A percentile compares a stretch with the other conserved stretches of the same genome.
Conservation (phyloP, 64 coral and sea anemone genomes). For the Porites australiensis region DNA sequence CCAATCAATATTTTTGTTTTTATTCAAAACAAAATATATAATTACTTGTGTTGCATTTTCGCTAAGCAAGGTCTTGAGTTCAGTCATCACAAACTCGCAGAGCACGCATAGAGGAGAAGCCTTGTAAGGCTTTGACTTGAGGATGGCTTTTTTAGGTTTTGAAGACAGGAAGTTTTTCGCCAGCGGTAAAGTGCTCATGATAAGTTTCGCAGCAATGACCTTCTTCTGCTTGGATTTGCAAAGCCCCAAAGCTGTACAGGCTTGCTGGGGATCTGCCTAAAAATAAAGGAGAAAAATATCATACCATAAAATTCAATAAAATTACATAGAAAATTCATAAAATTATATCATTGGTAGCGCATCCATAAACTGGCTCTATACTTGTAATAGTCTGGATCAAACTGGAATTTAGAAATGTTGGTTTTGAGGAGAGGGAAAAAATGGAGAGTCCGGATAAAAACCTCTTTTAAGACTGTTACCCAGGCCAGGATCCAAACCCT, state of each 20-base stretch:
- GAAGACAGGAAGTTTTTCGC: slow-evolving; percentile 19
- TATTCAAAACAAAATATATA: background rate
- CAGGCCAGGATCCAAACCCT: too few relatives aligned
- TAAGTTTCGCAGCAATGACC: slow-evolving; percentile 1
- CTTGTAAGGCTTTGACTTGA: slow-evolving; percentile 55
- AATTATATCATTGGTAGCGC: too few relatives aligned
- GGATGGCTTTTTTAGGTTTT: slow-evolving; percentile 8
- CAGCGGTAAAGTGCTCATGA: slow-evolving; percentile 53
- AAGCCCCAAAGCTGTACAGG: slow-evolving; percentile 76
- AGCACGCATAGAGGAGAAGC: slow-evolving; percentile 57
- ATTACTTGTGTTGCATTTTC: slow-evolving; percentile 90
- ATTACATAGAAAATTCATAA: too few relatives aligned
- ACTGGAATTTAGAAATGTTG: too few relatives aligned
- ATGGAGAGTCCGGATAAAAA: too few relatives aligned
- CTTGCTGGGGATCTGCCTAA: slow-evolving; percentile 74
- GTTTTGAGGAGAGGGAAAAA: too few relatives aligned
- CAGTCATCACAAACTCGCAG: slow-evolving; percentile 83
- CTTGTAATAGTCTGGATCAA: too few relatives aligned
- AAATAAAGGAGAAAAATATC: background rate
- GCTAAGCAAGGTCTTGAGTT: slow-evolving; percentile 69
- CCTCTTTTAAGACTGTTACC: too few relatives aligned
- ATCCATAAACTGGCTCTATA: too few relatives aligned
- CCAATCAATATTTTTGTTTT: background rate
- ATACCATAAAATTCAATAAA: too few relatives aligned
- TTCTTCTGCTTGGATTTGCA: slow-evolving; percentile 60